Conservation (phyloP, 2,888 invertebrate genomes). For the Eilema griseolum region DNA sequence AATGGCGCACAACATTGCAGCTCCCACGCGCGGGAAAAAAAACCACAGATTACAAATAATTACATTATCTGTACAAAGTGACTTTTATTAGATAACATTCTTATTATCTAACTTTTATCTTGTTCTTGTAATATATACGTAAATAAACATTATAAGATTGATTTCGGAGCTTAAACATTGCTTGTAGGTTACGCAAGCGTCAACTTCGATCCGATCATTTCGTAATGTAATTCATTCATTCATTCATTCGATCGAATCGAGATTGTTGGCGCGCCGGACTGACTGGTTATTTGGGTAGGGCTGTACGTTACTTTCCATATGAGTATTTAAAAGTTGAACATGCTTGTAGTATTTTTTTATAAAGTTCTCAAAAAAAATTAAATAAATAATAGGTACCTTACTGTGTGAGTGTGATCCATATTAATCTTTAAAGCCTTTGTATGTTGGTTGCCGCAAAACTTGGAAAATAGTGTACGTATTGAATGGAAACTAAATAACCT, state of each 20-base stretch:
- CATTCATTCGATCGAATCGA: constrained; percentile 42
- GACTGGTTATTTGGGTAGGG: constrained; percentile 44
- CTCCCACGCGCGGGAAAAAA: constrained; percentile 49
- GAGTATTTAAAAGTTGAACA: neutral
- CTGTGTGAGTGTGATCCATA: neutral
- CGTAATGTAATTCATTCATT: constrained; percentile 57
- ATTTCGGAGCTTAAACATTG: constrained; percentile 44
- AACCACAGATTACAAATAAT: constrained; percentile 50
- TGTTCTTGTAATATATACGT: constrained; percentile 41
- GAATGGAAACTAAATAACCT: neutral
- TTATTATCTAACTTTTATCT: constrained; percentile 44
- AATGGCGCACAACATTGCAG: constrained; percentile 41
- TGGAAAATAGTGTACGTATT: neutral
- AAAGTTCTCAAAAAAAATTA: neutral
- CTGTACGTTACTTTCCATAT: constrained; percentile 20
- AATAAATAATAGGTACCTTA: too few species aligned
- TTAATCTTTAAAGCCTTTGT: neutral
- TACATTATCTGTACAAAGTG: constrained; percentile 45
- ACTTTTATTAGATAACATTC: constrained; percentile 41
- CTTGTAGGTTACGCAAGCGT: constrained; percentile 45
- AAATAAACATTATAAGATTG: constrained; percentile 44
- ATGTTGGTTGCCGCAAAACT: neutral
- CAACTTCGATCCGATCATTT: constrained; percentile 48
- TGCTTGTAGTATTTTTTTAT: too few species aligned
- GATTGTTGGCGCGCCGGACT: constrained; percentile 36